Conservation (phyloP, 2,797 vertebrate species). For the Ficedula albicollis region DNA sequence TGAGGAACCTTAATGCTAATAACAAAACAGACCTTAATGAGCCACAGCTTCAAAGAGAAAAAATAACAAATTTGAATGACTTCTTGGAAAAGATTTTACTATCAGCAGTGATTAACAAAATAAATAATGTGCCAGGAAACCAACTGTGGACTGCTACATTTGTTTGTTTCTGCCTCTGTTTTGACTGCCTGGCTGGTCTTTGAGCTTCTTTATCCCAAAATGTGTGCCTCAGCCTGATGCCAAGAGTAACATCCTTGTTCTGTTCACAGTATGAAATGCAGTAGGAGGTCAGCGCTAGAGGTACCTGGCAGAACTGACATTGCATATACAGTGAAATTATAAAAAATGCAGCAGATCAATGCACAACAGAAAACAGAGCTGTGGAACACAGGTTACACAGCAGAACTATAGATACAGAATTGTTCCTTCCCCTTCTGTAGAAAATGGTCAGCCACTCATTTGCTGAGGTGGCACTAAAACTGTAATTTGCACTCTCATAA, state of each 20-base stretch:
- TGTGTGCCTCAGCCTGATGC: neutral
- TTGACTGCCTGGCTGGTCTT: slow-evolving; percentile 14
- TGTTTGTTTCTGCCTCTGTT: slow-evolving; percentile 27
- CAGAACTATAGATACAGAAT: neutral
- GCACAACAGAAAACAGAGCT: neutral
- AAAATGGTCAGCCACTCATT: neutral
- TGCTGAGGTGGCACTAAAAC: neutral
- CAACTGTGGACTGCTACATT: neutral
- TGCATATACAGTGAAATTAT: neutral
- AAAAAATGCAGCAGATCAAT: neutral
- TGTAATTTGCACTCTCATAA: neutral
- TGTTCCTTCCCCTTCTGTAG: neutral
- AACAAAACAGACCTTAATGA: slow-evolving; percentile 54
- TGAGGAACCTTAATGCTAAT: neutral
- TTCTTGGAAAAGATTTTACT: slow-evolving; percentile 37
- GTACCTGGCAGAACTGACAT: neutral
- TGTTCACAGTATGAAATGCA: neutral
- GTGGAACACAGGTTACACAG: rapidly evolving
- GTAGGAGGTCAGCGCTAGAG: neutral
- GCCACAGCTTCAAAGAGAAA: slow-evolving; percentile 50
- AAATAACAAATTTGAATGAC: neutral
- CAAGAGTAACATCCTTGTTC: slow-evolving; percentile 45
- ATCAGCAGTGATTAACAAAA: slow-evolving; percentile 52
- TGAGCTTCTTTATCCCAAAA: slow-evolving; percentile 3
- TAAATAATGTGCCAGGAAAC: slow-evolving; percentile 33